phyloP scores from a whole-genome alignment of 2,888 invertebrate genomes.

The Parnassius apollo region DNA sequence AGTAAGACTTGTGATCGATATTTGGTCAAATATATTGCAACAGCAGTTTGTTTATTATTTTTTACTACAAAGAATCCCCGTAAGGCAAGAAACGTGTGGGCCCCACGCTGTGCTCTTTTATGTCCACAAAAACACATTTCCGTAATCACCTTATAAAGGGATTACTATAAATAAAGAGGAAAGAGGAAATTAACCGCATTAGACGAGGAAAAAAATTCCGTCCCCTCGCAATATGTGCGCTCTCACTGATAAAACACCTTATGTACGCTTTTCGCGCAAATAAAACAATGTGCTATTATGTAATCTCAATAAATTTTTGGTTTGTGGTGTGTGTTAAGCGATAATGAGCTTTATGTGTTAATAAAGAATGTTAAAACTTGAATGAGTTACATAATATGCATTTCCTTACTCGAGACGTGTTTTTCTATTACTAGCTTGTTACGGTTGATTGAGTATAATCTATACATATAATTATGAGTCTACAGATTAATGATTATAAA shows the following conservation, averaged over 20 bases:
- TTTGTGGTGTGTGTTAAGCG: slow-evolving; percentile 28
- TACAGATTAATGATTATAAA: no score
- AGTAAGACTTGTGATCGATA: background rate
- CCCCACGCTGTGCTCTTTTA: slow-evolving; percentile 78
- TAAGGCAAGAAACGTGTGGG: slow-evolving; percentile 51
- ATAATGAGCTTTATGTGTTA: slow-evolving; percentile 32
- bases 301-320: slow-evolving; percentile 48
- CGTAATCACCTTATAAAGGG: slow-evolving; percentile 82
- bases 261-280: slow-evolving; percentile 70
- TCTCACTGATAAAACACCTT: slow-evolving; percentile 78
- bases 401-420: no score
- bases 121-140: slow-evolving; percentile 80
- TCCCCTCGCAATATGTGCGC: slow-evolving; percentile 78
- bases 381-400: slow-evolving; percentile 13
- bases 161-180: slow-evolving; percentile 82
- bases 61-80: slow-evolving; percentile 46
- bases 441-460: no score
- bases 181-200: slow-evolving; percentile 81
- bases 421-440: no score
- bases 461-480: no score
- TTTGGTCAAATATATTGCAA: background rate
- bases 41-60: slow-evolving; percentile 41
- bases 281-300: slow-evolving; percentile 73
- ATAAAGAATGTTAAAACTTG: slow-evolving; percentile 1
- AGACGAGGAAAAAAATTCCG: slow-evolving; percentile 71